phyloP scores from a whole-genome alignment of 2,113 vertebrate species.

The Misgurnus mizolepis region DNA sequence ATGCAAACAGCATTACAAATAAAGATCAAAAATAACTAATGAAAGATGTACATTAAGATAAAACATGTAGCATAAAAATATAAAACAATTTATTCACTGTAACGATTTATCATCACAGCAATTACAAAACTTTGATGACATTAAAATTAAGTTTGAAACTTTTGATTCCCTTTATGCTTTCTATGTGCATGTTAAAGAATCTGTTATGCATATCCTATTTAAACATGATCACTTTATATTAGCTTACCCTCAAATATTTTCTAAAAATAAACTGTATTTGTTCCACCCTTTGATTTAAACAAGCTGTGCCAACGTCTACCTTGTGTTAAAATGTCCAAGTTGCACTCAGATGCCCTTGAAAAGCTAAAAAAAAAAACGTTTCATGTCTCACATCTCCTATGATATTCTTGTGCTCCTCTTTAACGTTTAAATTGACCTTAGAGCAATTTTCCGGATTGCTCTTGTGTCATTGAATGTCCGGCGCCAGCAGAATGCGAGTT shows the following conservation, averaged over 20 bases:
- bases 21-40: no score
- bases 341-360: conserved; percentile 15
- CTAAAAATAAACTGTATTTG: not conserved
- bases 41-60: no score
- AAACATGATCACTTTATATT: not conserved
- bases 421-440: conserved; percentile 61
- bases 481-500: conserved; percentile 64
- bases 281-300: not conserved
- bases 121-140: no score
- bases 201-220: no score
- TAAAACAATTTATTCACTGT: no score
- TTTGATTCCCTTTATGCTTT: not conserved
- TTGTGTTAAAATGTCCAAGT: not conserved
- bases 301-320: not conserved
- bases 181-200: not conserved
- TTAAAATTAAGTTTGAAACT: no score
- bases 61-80: no score
- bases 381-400: conserved; percentile 49
- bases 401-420: conserved; percentile 54
- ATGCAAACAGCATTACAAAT: no score
- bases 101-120: no score
- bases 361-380: conserved; percentile 35
- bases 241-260: not conserved
- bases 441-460: conserved; percentile 64
- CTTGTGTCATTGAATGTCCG: conserved; percentile 60